Conservation (phyloP, 2,113 vertebrate genomes). For the Scortum barcoo region DNA sequence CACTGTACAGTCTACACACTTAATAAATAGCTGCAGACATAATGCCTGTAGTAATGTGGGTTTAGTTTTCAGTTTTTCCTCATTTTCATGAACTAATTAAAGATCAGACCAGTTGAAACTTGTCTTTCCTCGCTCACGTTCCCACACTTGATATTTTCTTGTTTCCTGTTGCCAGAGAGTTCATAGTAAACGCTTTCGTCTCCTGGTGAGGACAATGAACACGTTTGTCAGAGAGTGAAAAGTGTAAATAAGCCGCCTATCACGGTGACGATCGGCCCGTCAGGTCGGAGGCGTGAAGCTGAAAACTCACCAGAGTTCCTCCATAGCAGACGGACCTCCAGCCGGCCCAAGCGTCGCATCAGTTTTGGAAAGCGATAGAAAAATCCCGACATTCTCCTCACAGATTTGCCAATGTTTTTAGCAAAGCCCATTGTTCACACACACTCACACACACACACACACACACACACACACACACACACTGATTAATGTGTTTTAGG, state of each 20-base stretch:
- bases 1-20: background rate
- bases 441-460: conserved; percentile 18
- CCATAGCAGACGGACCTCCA: conserved; percentile 80
- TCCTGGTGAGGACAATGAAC: background rate
- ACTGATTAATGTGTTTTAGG: background rate
- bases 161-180: background rate
- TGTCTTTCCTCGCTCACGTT: background rate
- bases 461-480: conserved; percentile 29
- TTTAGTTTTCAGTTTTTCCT: background rate
- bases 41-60: background rate
- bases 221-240: background rate
- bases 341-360: conserved; percentile 65
- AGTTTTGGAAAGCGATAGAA: conserved; percentile 77
- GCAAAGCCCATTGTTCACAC: conserved; percentile 75
- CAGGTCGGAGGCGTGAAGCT: no score
- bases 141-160: background rate
- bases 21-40: background rate
- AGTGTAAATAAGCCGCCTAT: background rate
- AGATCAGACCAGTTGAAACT: background rate
- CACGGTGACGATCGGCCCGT: background rate
- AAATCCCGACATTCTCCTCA: conserved; percentile 76
- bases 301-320: conserved; percentile 77
- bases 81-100: background rate
- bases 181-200: background rate
- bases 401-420: conserved; percentile 68